Base-by-base conservation (phyloP, 2,888 invertebrate species). In the Luperina testacea region DNA sequence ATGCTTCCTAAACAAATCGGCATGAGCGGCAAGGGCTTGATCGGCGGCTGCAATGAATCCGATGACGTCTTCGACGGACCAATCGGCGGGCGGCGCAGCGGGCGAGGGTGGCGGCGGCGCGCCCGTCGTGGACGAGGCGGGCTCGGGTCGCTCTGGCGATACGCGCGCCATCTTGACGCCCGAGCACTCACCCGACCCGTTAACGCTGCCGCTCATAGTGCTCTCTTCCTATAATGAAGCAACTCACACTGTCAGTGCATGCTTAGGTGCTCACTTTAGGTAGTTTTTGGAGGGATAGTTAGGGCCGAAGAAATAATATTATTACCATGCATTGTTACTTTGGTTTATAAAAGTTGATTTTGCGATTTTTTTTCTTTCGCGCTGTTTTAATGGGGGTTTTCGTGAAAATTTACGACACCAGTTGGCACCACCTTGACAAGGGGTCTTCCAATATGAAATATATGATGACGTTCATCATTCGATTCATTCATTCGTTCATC, bases 21-120 rank as follows among this genome's bases (percentile, higher is more conserved):
- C 98, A 95, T 99, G 99, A 1, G 98, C 97, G 24, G 98, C 98
- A 72, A 99, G 97, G 73, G 98, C 98, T 61, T 98, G 98, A 95
- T 99, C 99, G 42, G 98, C 98, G 81, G 98, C 98, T 78, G 98
- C 98, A 85, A 99, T 99, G 95, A 98, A 98, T 85, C 98, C 98
- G 91, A 99, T 99, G 79, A 99, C 99, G 93, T 99, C 99, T 92
- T 99, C 99, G 45, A 99, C 99, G 27, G 98, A 98, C 99, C 99
- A 99, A 91, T 99, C 98, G 42, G 97, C 97, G 45, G 98, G 98
- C 76, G 97, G 97, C 59, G 97, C 78, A 81, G 82, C 79, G 32
- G 92, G 90, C 72, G 94, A 91, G 64, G 96, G 94, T 80, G 97
- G 92, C 42, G 96, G 96, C 77, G 95, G 97, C 89, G 94, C 93